phyloP scores from a whole-genome alignment of 2,888 invertebrate species.

The Parascotia fuliginaria region DNA sequence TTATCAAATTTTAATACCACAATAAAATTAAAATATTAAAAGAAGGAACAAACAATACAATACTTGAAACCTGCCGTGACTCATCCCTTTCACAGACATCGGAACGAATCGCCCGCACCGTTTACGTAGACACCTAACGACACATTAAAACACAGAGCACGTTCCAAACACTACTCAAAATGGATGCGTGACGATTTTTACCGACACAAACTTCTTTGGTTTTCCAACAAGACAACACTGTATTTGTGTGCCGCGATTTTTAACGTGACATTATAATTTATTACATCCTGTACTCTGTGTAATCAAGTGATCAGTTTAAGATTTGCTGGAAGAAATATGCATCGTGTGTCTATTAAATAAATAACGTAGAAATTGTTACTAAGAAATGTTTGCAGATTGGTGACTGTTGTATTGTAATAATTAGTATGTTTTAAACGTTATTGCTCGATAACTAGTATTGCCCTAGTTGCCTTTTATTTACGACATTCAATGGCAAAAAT shows the following conservation, averaged over 20 bases:
- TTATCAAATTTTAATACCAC: not conserved
- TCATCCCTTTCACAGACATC: slow-evolving; percentile 12
- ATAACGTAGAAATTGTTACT: too few species aligned
- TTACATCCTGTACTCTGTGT: slow-evolving; percentile 18
- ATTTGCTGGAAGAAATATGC: slow-evolving; percentile 4
- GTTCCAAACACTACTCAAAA: slow-evolving; percentile 46
- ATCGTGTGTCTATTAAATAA: not conserved
- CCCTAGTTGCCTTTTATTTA: too few species aligned
- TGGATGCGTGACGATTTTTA: slow-evolving; percentile 57
- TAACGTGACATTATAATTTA: slow-evolving; percentile 14
- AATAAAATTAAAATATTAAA: slow-evolving; percentile 2
- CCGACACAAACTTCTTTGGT: slow-evolving; percentile 36
- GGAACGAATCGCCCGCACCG: slow-evolving; percentile 25
- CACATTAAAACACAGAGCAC: slow-evolving; percentile 47
- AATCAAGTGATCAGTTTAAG: slow-evolving; percentile 17
- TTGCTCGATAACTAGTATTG: too few species aligned
- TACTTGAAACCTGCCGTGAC: slow-evolving; percentile 3
- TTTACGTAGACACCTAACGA: slow-evolving; percentile 11
- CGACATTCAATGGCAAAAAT: too few species aligned
- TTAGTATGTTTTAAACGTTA: too few species aligned
- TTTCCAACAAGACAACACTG: slow-evolving; percentile 41
- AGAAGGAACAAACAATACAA: not conserved
- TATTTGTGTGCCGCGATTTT: slow-evolving; percentile 27
- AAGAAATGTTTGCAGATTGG: too few species aligned
- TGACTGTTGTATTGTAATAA: too few species aligned